Base-by-base conservation (phyloP, 2,888 invertebrate species). In the Pycnomerus fuliginosus region DNA sequence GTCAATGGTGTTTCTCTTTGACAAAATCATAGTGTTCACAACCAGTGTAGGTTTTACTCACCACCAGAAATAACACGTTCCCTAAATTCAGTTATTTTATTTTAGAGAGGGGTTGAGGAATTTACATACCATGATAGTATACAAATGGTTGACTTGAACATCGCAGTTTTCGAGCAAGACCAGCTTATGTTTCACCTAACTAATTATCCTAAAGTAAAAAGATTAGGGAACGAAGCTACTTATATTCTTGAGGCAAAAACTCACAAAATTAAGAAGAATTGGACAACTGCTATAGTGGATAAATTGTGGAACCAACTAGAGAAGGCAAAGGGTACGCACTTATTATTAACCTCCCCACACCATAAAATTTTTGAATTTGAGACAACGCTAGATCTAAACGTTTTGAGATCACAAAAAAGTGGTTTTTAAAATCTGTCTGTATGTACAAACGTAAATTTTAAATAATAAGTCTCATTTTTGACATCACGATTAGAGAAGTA, bases 1-100 rank as follows among this genome's bases (percentile, higher is more conserved):
- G 25, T 40, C 60, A 1, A 62, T 66, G 52, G 55, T 71, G 16
- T 72, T 71, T 44, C 44, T 72, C 20, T 72, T 70, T 49, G 61
- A 66, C 32, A 56, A 65, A 41, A 55, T 64, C 14, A 31, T 72
- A 8, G 60, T 72, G 8, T 61, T 71, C 32, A 64, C 72, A 1
- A 20, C 5, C 20, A 20, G 8, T 20, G 20, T 5, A 20, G 8
- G 8, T 5, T 5, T 4, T 20, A 20, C 20, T 20, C 20, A 20
- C 4, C 20, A 20, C 8, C 8, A 5, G 5, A 5, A 8, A 20
- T 20, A 20, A 15, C 31, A 16, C 8, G 11, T n/a, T n/a, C n/a
- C n/a, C 16, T 7, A n/a, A 34, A 10, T 14, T 24, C 24, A 3
- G 24, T 14, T 24, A 13, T 35, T 25, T 27, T 7, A 52, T 29